Evolutionary conservation across 1,140 invertebrate species (phyloP).

Genomic region (Mamestra configurata): DNA sequence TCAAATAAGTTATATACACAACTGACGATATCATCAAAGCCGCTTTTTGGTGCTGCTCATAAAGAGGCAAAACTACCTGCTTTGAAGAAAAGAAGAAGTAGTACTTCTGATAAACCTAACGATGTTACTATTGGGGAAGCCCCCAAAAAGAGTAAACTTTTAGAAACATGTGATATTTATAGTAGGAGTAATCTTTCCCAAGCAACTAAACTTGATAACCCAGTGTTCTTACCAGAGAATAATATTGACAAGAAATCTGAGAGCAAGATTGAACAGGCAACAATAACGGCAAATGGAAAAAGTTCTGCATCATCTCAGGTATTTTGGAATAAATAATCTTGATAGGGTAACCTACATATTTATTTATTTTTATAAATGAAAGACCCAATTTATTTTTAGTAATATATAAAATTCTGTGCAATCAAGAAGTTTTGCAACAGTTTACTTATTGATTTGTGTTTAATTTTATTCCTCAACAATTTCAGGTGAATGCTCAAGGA

Average conservation of each 20-base stretch:
- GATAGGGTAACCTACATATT: background rate
- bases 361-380: no score
- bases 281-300: slow-evolving; percentile 77
- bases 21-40: slow-evolving; percentile 82
- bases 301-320: slow-evolving; percentile 67
- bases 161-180: slow-evolving; percentile 81
- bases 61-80: slow-evolving; percentile 80
- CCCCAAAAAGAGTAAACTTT: slow-evolving; percentile 76
- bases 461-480: slow-evolving; percentile 16
- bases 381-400: background rate
- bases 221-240: slow-evolving; percentile 70
- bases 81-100: slow-evolving; percentile 80
- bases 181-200: slow-evolving; percentile 74
- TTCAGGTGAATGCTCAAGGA: slow-evolving; percentile 66
- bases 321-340: no score
- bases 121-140: slow-evolving; percentile 71
- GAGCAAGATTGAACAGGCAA: slow-evolving; percentile 64
- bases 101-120: slow-evolving; percentile 83
- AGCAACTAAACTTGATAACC: slow-evolving; percentile 69
- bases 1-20: slow-evolving; percentile 84
- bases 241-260: slow-evolving; percentile 77
- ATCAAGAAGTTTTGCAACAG: no score
- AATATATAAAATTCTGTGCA: background rate
- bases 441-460: background rate
- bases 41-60: slow-evolving; percentile 67